Evolutionary conservation across 1,140 invertebrate species (phyloP).

Genomic region (Plodia interpunctella): DNA sequence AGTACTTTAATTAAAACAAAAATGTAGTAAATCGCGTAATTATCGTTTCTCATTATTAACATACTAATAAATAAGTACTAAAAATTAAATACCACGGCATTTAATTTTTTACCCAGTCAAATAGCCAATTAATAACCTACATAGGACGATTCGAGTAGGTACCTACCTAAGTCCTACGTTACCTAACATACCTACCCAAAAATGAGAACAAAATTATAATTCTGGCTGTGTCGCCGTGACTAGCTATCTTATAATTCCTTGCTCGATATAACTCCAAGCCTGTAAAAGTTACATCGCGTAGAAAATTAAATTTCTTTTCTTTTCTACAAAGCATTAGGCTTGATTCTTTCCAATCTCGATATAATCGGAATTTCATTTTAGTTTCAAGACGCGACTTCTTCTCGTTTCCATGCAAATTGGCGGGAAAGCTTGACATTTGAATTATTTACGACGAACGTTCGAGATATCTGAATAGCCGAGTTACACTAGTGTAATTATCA

Average conservation of each 20-base stretch:
- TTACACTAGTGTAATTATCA: background rate
- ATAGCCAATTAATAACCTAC: no score
- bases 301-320: constrained; percentile 48
- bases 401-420: constrained; percentile 58
- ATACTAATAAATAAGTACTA: no score
- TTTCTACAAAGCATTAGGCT: constrained; percentile 33
- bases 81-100: no score
- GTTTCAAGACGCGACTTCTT: constrained; percentile 42
- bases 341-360: constrained; percentile 39
- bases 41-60: no score
- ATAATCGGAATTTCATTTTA: constrained; percentile 53
- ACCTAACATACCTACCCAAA: no score
- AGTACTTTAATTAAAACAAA: no score
- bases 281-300: constrained; percentile 34
- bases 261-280: background rate
- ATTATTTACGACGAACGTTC: constrained; percentile 41
- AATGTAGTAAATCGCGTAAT: no score
- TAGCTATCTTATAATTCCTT: background rate
- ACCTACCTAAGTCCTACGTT: no score
- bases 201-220: no score
- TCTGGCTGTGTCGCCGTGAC: background rate
- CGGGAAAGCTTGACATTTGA: constrained; percentile 41
- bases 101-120: no score
- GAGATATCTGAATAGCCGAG: constrained; percentile 16
- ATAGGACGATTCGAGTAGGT: no score